These are phyloP conservation scores for Vireo altiloquus DNA, from an alignment of 2,113 vertebrate genomes.

Conservation along the genomic window DNA sequence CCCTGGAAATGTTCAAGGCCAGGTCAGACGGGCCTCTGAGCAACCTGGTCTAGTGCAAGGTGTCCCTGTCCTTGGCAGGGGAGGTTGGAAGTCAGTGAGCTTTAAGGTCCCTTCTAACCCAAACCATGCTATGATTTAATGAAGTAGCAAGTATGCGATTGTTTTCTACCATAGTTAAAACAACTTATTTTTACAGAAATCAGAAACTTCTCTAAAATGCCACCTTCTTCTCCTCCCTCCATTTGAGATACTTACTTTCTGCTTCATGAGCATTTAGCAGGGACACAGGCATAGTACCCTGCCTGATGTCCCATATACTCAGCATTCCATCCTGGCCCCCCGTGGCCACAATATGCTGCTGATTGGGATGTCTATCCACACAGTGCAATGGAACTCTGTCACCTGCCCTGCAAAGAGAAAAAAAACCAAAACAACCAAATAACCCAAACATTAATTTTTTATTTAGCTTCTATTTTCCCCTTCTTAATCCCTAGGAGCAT, in stretches of 20 bases:
- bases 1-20: not conserved
- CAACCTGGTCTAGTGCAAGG: not conserved
- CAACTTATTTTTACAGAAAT: not conserved
- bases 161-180: not conserved
- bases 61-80: not conserved
- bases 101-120: not conserved
- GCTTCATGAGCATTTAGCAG: constrained; percentile 94
- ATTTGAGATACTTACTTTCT: constrained; percentile 83
- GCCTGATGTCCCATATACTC: constrained; percentile 95
- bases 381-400: constrained; percentile 92
- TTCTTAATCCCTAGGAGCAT: not conserved
- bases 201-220: not conserved
- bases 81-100: not conserved
- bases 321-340: constrained; percentile 97
- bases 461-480: not conserved
- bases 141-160: not conserved
- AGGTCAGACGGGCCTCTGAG: not conserved
- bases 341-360: constrained; percentile 93
- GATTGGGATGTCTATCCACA: constrained; percentile 93
- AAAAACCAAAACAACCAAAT: not conserved
- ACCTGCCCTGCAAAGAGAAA: constrained; percentile 75
- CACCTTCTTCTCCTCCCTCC: not conserved
- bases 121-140: not conserved
- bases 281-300: constrained; percentile 86
- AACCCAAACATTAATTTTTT: not conserved